Percentiles rank a stretch among this genome's conserved stretches.
These are phyloP conservation scores for Nibea albiflora DNA, from an alignment of 2,113 vertebrate species.

Conservation along the genomic window DNA sequence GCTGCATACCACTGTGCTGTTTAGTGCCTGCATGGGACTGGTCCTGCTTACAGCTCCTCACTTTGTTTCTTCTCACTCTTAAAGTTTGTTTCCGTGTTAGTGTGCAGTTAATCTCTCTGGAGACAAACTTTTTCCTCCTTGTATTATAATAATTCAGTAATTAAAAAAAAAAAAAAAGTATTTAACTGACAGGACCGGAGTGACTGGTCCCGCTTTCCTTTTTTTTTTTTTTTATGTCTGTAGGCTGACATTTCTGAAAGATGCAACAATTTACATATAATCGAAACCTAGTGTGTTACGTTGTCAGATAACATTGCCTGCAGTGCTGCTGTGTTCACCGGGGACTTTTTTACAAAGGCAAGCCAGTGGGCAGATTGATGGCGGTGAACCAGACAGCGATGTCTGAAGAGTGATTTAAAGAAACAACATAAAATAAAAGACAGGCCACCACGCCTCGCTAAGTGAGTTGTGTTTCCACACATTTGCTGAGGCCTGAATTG, in stretches of 20 bases:
- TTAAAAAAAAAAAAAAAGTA: neutral
- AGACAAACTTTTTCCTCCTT: slow-evolving; percentile 8
- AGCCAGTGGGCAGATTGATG: slow-evolving; percentile 51
- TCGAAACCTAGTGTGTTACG: slow-evolving; percentile 34
- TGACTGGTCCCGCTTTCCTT: slow-evolving; percentile 3
- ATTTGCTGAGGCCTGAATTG: slow-evolving; percentile 71
- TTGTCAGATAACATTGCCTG: slow-evolving; percentile 48
- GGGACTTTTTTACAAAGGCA: slow-evolving; percentile 52
- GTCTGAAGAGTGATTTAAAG: slow-evolving; percentile 29
- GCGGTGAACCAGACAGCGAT: slow-evolving; percentile 30
- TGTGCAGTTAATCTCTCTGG: neutral
- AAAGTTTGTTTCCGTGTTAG: slow-evolving; percentile 22
- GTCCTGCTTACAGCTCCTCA: slow-evolving; percentile 28
- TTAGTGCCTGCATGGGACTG: slow-evolving; percentile 13
- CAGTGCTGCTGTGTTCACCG: slow-evolving; percentile 31
- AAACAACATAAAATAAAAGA: slow-evolving; percentile 46
- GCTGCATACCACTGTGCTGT: slow-evolving; percentile 2
- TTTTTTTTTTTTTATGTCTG: slow-evolving; percentile 13
- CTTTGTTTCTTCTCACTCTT: slow-evolving; percentile 15
- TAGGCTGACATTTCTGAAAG: slow-evolving; percentile 49
- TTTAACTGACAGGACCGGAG: slow-evolving; percentile 11
- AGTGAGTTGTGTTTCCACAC: slow-evolving; percentile 66
- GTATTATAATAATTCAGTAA: slow-evolving; percentile 9
- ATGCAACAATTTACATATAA: slow-evolving; percentile 48
- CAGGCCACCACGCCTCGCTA: slow-evolving; percentile 31